Evolutionary conservation across 1,140 invertebrate genomes (phyloP).

Genomic region (Scaptomyza montana): DNA sequence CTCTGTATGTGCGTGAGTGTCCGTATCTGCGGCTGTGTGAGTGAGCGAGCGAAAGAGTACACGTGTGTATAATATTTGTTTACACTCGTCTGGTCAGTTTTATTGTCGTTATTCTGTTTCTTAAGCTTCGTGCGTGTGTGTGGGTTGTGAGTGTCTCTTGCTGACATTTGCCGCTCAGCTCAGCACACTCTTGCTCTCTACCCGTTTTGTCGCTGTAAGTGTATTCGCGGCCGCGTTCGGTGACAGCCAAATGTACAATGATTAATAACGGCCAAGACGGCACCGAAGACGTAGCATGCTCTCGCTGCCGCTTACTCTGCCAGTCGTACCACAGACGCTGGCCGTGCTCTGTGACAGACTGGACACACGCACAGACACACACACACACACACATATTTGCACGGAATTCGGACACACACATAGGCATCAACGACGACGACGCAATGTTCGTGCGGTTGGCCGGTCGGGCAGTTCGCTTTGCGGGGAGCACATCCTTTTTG

Average conservation of each 20-base stretch:
- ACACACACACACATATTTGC: constrained; percentile 19
- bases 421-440: constrained; percentile 57
- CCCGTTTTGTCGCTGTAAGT: constrained; percentile 47
- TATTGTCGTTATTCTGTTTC: constrained; percentile 51
- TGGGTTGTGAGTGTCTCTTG: constrained; percentile 22
- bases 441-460: constrained; percentile 65
- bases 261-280: constrained; percentile 83
- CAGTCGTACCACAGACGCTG: constrained; percentile 5
- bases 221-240: constrained; percentile 80
- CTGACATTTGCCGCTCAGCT: constrained; percentile 10
- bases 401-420: constrained; percentile 45
- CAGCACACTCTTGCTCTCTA: constrained; percentile 53
- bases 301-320: constrained; percentile 34
- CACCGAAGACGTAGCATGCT: constrained; percentile 63
- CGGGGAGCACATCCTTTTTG: constrained; percentile 71
- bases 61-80: constrained; percentile 62
- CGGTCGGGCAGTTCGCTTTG: constrained; percentile 52
- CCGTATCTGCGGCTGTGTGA: constrained; percentile 29
- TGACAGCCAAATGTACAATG: constrained; percentile 83
- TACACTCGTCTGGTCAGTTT: constrained; percentile 72
- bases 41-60: constrained; percentile 41
- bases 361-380: constrained; percentile 37
- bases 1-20: constrained; percentile 27
- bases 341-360: constrained; percentile 45
- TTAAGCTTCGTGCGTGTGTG: constrained; percentile 36